These are phyloP conservation scores for Torymus texanus DNA, from an alignment of 2,888 invertebrate genomes.

Conservation along the genomic window DNA sequence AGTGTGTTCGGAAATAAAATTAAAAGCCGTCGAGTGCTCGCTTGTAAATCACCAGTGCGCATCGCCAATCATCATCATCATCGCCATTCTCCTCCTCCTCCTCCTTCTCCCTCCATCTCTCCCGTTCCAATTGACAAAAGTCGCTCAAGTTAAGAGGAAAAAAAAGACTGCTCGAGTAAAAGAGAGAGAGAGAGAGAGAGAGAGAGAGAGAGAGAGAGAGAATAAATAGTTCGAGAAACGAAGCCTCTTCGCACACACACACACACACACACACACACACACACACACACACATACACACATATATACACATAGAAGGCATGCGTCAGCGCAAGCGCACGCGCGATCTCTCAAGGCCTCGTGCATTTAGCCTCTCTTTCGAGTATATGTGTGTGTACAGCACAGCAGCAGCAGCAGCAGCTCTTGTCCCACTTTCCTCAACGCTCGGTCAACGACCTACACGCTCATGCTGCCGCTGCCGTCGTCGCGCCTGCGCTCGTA, in stretches of 20 bases:
- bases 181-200: background rate
- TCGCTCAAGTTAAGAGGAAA: no score
- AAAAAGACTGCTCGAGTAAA: background rate
- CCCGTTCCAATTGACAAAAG: no score
- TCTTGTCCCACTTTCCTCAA: slow-evolving; percentile 73
- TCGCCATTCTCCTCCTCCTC: no score
- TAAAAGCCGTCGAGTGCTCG: no score
- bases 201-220: slow-evolving; percentile 9
- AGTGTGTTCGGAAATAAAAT: no score
- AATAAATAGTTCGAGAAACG: slow-evolving; percentile 30
- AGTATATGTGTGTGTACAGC: no score
- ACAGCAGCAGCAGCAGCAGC: slow-evolving; percentile 15
- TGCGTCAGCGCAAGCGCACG: slow-evolving; percentile 32
- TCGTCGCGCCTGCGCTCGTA: background rate
- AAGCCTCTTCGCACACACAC: background rate
- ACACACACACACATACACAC: slow-evolving; percentile 4
- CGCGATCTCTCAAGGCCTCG: slow-evolving; percentile 53
- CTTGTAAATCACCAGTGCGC: no score
- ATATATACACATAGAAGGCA: no score
- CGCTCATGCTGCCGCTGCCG: slow-evolving; percentile 39
- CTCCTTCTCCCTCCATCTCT: no score
- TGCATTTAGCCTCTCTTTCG: slow-evolving; percentile 50
- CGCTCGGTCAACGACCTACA: slow-evolving; percentile 73
- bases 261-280: background rate
- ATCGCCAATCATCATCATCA: no score